These are phyloP conservation scores for Platysteira castanea DNA, from an alignment of 2,113 vertebrate species.

Conservation along the genomic window DNA sequence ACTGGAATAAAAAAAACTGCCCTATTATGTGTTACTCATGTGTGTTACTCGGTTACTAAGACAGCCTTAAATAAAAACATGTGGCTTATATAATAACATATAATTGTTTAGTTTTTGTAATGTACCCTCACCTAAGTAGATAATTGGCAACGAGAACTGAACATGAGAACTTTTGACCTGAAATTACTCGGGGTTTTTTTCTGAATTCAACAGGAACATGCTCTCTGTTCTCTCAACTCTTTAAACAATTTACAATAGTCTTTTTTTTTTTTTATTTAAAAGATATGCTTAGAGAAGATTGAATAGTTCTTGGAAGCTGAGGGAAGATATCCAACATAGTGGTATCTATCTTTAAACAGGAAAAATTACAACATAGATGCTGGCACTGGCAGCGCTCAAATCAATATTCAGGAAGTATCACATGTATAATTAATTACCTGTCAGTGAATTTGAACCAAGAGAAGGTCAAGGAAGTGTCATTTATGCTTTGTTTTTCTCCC, in stretches of 20 bases:
- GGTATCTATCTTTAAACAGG: background rate
- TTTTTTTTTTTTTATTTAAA: background rate
- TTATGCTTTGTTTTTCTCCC: background rate
- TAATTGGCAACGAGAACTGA: background rate
- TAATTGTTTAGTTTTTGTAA: background rate
- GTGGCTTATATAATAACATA: background rate
- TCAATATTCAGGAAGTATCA: background rate
- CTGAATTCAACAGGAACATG: background rate
- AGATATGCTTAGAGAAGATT: background rate
- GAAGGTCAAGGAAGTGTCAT: background rate
- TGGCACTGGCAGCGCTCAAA: background rate
- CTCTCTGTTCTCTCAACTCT: background rate
- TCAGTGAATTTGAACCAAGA: background rate
- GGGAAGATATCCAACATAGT: background rate
- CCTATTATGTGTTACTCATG: background rate
- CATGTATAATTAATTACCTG: background rate
- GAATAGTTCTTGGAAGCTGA: background rate
- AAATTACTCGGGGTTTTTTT: background rate
- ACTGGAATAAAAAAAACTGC: background rate
- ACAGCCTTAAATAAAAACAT: conserved; percentile 14
- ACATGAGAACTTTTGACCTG: conserved; percentile 28
- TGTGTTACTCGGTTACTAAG: background rate
- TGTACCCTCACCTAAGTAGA: background rate
- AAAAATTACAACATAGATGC: background rate
- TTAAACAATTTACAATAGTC: background rate